Conservation (phyloP, 1,140 invertebrate species). For the Pseudomyrmex gracilis region DNA sequence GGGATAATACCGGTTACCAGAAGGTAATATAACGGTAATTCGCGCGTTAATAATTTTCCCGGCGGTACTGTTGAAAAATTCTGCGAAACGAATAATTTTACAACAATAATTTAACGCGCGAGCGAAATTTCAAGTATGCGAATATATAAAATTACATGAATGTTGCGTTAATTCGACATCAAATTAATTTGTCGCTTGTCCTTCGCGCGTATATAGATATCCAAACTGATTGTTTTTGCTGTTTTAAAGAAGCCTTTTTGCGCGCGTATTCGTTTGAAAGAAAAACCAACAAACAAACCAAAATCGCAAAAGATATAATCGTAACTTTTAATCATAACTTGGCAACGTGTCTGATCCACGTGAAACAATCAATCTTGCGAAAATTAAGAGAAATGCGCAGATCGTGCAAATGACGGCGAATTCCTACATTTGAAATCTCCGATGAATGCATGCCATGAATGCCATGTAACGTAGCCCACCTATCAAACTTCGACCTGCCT, state of each 20-base stretch:
- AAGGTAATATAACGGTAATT: constrained; percentile 55
- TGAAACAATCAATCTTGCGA: neutral
- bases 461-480: constrained; percentile 52
- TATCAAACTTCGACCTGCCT: constrained; percentile 52
- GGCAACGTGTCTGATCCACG: neutral
- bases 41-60: constrained; percentile 28
- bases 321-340: neutral
- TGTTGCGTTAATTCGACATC: neutral
- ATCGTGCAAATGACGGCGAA: constrained; percentile 54
- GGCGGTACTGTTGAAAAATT: constrained; percentile 6
- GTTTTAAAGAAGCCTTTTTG: neutral
- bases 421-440: constrained; percentile 59
- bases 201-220: neutral
- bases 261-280: neutral
- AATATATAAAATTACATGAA: constrained; percentile 4
- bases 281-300: no score
- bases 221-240: neutral
- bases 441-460: constrained; percentile 57
- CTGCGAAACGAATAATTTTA: neutral
- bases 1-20: constrained; percentile 35
- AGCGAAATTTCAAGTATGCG: neutral
- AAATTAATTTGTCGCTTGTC: constrained; percentile 21
- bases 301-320: no score
- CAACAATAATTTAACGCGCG: neutral
- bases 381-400: constrained; percentile 51